These are phyloP conservation scores for Amiota minor DNA, from an alignment of 2,888 invertebrate species.

Conservation along the genomic window DNA sequence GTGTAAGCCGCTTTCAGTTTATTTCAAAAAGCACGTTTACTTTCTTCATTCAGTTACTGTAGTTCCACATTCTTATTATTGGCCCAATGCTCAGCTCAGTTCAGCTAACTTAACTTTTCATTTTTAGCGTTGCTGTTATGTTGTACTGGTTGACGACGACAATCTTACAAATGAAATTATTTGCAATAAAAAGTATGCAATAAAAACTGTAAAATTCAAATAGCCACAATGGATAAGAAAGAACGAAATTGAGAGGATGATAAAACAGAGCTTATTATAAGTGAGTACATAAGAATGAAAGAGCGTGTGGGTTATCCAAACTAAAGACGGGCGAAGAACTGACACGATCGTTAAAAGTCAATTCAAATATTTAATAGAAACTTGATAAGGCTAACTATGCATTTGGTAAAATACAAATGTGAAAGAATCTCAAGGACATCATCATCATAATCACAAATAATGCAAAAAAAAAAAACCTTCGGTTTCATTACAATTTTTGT, in stretches of 20 bases:
- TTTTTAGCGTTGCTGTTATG: too few relatives aligned
- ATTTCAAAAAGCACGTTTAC: background rate
- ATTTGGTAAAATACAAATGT: too few relatives aligned
- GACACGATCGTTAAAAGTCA: conserved; percentile 63
- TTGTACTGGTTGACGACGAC: background rate
- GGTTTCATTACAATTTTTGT: background rate
- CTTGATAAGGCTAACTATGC: conserved; percentile 48
- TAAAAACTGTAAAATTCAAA: conserved; percentile 23
- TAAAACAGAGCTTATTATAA: too few relatives aligned
- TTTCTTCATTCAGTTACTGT: too few relatives aligned
- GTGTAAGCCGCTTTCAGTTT: background rate
- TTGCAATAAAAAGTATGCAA: conserved; percentile 28
- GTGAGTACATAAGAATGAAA: too few relatives aligned
- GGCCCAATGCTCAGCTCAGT: background rate
- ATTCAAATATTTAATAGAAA: conserved; percentile 64
- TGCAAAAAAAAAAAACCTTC: background rate
- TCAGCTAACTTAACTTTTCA: too few relatives aligned
- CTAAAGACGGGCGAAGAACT: conserved; percentile 29
- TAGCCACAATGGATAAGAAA: conserved; percentile 35
- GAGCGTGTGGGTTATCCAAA: too few relatives aligned
- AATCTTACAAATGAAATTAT: conserved; percentile 17
- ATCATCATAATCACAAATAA: background rate
- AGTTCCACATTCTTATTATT: too few relatives aligned
- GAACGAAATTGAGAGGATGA: background rate
- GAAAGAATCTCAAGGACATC: too few relatives aligned